Evolutionary conservation across 2,888 invertebrate genomes (phyloP).

Genomic region (Netelia fuscicornis): DNA sequence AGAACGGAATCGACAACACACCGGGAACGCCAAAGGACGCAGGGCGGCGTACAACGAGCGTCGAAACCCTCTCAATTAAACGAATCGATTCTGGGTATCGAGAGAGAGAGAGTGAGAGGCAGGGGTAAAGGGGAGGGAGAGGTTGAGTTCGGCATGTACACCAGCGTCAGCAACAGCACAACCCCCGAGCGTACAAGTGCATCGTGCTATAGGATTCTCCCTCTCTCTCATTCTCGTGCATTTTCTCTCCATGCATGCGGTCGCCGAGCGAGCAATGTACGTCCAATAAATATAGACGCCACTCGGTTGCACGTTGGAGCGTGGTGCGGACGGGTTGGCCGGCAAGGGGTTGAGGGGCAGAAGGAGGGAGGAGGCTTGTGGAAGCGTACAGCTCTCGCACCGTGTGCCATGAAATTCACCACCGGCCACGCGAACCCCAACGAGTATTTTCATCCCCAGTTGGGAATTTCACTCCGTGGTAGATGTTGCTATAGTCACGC

Average conservation of each 20-base stretch:
- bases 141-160: slow-evolving; percentile 52
- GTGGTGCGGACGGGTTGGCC: slow-evolving; percentile 1
- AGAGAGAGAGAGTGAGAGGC: neutral
- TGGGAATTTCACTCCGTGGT: slow-evolving; percentile 63
- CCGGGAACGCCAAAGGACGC: slow-evolving; percentile 32
- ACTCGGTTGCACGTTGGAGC: slow-evolving; percentile 63
- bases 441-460: slow-evolving; percentile 67
- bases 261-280: slow-evolving; percentile 68
- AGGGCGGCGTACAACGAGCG: slow-evolving; percentile 59
- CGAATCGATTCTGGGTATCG: slow-evolving; percentile 76
- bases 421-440: slow-evolving; percentile 60
- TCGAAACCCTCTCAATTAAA: slow-evolving; percentile 80
- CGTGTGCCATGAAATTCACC: slow-evolving; percentile 64
- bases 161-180: slow-evolving; percentile 66
- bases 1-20: slow-evolving; percentile 57
- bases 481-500: neutral
- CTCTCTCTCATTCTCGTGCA: slow-evolving; percentile 40
- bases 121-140: neutral
- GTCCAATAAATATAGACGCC: slow-evolving; percentile 72
- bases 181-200: slow-evolving; percentile 58
- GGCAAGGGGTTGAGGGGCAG: neutral
- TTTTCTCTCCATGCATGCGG: slow-evolving; percentile 53
- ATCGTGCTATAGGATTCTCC: slow-evolving; percentile 55
- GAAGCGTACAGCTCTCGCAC: slow-evolving; percentile 44
- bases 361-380: slow-evolving; percentile 34